phyloP scores from a whole-genome alignment of 30 jellyfish, hydroid and myxozoan genomes.

The Hydractinia symbiolongicarpus region DNA sequence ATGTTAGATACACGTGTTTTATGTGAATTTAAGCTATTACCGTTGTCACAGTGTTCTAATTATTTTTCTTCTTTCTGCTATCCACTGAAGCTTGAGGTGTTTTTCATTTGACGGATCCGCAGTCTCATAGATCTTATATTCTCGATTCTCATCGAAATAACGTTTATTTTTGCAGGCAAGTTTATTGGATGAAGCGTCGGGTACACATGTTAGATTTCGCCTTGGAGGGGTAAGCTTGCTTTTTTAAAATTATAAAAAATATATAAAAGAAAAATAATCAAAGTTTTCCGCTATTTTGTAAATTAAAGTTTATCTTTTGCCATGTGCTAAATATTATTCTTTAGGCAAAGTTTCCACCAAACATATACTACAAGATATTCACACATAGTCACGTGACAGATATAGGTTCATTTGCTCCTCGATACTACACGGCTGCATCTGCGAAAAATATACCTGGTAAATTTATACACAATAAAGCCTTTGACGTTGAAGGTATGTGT shows the following conservation, averaged over 20 bases:
- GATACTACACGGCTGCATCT: constrained; percentile 63
- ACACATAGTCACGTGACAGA: constrained; percentile 76
- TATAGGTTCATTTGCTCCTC: constrained; percentile 88
- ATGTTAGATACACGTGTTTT: too few relatives aligned
- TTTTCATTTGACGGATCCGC: too few relatives aligned
- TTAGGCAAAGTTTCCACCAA: constrained; percentile 77
- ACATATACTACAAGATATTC: constrained; percentile 63
- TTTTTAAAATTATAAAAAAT: too few relatives aligned
- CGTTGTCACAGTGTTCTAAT: too few relatives aligned
- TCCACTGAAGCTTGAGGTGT: too few relatives aligned
- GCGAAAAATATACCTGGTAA: constrained; percentile 59
- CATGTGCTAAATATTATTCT: not conserved
- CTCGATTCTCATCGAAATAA: not conserved
- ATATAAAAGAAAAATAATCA: not conserved
- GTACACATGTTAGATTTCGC: constrained; percentile 68
- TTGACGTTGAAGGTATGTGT: not conserved
- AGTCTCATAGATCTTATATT: too few relatives aligned
- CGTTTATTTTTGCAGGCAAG: constrained; percentile 29
- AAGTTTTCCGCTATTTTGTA: not conserved
- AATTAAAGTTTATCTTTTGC: not conserved
- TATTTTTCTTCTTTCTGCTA: too few relatives aligned
- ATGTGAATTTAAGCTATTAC: too few relatives aligned
- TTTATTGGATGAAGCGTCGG: constrained; percentile 79
- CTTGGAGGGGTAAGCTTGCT: constrained; percentile 78
- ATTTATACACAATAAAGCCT: constrained; percentile 48